phyloP scores from a whole-genome alignment of 2,797 vertebrate species.

The Monodelphis domestica region DNA sequence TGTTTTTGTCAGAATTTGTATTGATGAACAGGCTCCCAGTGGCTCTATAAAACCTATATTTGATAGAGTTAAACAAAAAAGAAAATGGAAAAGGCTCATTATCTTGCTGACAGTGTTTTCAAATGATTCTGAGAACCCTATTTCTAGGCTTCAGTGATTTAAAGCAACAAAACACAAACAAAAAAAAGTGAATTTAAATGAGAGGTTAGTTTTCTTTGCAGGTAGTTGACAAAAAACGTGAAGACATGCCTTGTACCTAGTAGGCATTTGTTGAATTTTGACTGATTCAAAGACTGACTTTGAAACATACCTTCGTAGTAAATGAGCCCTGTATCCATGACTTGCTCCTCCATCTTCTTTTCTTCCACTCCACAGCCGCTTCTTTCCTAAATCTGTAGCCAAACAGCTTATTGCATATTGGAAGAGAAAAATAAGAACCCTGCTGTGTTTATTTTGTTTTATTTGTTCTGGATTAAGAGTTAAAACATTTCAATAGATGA shows the following conservation, averaged over 20 bases:
- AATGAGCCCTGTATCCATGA: neutral
- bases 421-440: slow-evolving; percentile 58
- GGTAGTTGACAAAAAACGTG: slow-evolving; percentile 50
- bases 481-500: slow-evolving; percentile 62
- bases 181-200: slow-evolving; percentile 59
- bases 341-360: neutral
- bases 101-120: slow-evolving; percentile 55
- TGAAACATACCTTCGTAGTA: slow-evolving; percentile 39
- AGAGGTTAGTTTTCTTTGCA: slow-evolving; percentile 63
- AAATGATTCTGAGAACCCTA: slow-evolving; percentile 50
- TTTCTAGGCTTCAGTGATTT: slow-evolving; percentile 36
- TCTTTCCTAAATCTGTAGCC: slow-evolving; percentile 35
- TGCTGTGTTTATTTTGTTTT: slow-evolving; percentile 69
- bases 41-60: neutral
- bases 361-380: neutral
- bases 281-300: neutral
- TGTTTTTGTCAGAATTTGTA: slow-evolving; percentile 15
- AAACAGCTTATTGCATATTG: slow-evolving; percentile 57
- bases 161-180: slow-evolving; percentile 14
- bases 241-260: neutral
- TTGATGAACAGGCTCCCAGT: neutral
- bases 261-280: slow-evolving; percentile 27
- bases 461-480: slow-evolving; percentile 75
- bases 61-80: slow-evolving; percentile 53
- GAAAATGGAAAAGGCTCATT: slow-evolving; percentile 57